phyloP scores from a whole-genome alignment of 2,797 vertebrate genomes.

The Typhlichthys subterraneus region DNA sequence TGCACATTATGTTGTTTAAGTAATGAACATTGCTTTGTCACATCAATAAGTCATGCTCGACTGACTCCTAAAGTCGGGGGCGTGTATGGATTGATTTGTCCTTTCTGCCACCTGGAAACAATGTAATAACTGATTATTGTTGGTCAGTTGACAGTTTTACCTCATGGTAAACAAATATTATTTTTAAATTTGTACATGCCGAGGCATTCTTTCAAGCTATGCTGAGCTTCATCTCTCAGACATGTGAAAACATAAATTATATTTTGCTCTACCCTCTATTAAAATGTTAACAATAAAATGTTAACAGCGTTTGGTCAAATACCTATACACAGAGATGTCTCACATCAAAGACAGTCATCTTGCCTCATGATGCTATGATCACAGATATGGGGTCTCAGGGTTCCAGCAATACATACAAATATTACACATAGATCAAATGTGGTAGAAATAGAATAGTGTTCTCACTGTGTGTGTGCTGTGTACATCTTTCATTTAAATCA shows the following conservation, averaged over 20 bases:
- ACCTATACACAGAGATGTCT: not conserved
- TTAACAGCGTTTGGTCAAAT: not conserved
- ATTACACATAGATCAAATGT: no score
- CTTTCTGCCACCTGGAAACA: conserved; percentile 19
- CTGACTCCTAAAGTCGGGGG: conserved; percentile 7
- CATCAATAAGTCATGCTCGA: conserved; percentile 41
- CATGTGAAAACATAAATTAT: not conserved
- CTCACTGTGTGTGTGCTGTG: no score
- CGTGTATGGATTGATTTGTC: conserved; percentile 18
- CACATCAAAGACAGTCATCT: no score
- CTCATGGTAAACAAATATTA: not conserved
- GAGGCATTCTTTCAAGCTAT: not conserved
- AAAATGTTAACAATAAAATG: no score
- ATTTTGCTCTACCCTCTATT: not conserved
- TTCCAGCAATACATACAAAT: no score
- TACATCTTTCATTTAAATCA: no score
- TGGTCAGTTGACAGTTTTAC: conserved; percentile 6
- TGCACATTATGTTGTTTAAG: conserved; percentile 34
- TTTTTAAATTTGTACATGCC: conserved; percentile 8
- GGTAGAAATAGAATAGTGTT: no score
- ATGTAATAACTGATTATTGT: conserved; percentile 21
- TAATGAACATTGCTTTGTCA: conserved; percentile 37
- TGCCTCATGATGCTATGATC: no score
- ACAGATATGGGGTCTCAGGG: no score
- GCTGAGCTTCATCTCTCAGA: not conserved